These are phyloP conservation scores for Sceloporus undulatus DNA, from an alignment of 2,113 vertebrate species.

Conservation along the genomic window DNA sequence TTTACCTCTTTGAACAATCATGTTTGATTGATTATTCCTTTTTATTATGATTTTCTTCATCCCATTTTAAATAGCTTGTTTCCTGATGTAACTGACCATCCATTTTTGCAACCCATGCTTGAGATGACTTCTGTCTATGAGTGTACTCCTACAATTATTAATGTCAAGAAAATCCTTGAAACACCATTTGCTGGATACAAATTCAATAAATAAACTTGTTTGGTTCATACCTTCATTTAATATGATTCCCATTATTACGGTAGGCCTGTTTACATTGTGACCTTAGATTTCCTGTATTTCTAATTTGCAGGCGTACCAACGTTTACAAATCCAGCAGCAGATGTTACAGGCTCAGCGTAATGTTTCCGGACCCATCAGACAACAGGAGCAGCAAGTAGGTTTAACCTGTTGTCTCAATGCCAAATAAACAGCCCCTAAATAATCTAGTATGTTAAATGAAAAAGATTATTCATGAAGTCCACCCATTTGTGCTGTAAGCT, in stretches of 20 bases:
- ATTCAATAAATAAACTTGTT: not conserved
- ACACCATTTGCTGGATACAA: not conserved
- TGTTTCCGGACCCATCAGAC: constrained; percentile 98
- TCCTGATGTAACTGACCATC: not conserved
- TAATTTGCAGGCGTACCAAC: constrained; percentile 92
- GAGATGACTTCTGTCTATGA: not conserved
- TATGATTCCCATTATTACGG: not conserved
- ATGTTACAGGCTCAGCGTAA: constrained; percentile 99
- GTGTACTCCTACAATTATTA: not conserved
- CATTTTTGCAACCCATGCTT: not conserved
- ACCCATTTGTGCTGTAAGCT: not conserved
- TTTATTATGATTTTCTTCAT: not conserved
- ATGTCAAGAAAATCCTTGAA: not conserved
- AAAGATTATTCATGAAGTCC: constrained; percentile 26
- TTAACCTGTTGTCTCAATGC: constrained; percentile 2
- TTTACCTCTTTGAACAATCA: not conserved
- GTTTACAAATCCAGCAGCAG: constrained; percentile 99
- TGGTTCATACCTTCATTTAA: not conserved
- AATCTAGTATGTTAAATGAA: not conserved
- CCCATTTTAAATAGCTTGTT: not conserved
- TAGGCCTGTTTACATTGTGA: not conserved
- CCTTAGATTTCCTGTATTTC: not conserved
- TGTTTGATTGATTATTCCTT: not conserved
- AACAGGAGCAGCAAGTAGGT: constrained; percentile 99
- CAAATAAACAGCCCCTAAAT: not conserved